phyloP scores from a whole-genome alignment of 2,888 invertebrate genomes.

The Campaea margaritaria region DNA sequence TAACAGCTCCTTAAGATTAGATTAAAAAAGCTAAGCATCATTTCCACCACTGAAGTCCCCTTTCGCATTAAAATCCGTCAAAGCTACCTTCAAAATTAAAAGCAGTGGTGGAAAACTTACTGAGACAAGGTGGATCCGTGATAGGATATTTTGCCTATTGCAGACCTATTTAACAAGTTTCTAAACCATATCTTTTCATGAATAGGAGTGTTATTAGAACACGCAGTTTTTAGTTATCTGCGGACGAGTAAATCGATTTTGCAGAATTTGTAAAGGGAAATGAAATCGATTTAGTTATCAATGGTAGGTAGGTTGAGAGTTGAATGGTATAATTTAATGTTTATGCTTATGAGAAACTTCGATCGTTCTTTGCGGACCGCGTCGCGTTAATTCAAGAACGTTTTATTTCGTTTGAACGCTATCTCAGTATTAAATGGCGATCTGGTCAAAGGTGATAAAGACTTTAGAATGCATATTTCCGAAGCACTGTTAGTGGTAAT shows the following conservation, averaged over 20 bases:
- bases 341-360: no score
- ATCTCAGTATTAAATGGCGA: no score
- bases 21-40: constrained; percentile 1
- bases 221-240: background rate
- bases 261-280: background rate
- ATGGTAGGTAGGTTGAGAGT: no score
- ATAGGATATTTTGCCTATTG: background rate
- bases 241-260: background rate
- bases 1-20: constrained; percentile 10
- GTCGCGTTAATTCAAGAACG: no score
- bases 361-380: no score
- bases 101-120: background rate
- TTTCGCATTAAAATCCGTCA: background rate
- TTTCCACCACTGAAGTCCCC: background rate
- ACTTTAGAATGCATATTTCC: no score
- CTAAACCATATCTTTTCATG: background rate
- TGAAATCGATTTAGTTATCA: background rate
- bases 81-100: background rate
- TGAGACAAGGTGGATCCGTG: background rate
- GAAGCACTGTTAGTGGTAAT: no score
- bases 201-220: background rate
- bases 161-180: background rate
- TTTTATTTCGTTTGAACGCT: no score
- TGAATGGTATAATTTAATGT: no score
- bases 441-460: no score